Evolutionary conservation across 1,140 invertebrate species (phyloP).

Genomic region (Brachionus angularis): DNA sequence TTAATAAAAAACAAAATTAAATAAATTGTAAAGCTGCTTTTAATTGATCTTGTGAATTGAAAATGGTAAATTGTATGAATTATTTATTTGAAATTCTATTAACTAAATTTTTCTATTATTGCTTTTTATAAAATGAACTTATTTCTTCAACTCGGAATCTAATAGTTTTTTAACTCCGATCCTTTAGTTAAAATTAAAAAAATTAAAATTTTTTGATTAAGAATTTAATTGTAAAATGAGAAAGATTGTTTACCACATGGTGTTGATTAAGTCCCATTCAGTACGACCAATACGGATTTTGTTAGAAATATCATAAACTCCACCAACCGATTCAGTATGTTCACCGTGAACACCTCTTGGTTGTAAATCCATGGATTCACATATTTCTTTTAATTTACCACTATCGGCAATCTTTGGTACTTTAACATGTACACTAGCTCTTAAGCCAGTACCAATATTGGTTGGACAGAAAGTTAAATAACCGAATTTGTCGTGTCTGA

Average conservation of each 20-base stretch:
- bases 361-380: slow-evolving; percentile 32
- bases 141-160: slow-evolving; percentile 41
- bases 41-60: too few species aligned
- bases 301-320: slow-evolving; percentile 62
- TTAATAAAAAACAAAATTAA: too few species aligned
- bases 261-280: slow-evolving; percentile 52
- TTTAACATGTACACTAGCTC: slow-evolving; percentile 95
- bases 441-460: slow-evolving; percentile 92
- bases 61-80: too few species aligned
- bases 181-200: background rate
- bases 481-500: slow-evolving; percentile 62
- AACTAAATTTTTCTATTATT: too few species aligned
- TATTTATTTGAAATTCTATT: too few species aligned
- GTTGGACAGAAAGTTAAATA: slow-evolving; percentile 98
- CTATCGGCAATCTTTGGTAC: slow-evolving; percentile 88
- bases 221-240: background rate
- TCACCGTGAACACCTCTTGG: slow-evolving; percentile 73
- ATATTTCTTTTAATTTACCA: slow-evolving; percentile 76
- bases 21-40: too few species aligned
- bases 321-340: slow-evolving; percentile 70
- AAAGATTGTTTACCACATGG: slow-evolving; percentile 45
- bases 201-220: background rate
- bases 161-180: slow-evolving; percentile 28
- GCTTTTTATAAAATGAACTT: background rate
- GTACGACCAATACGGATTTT: slow-evolving; percentile 54